Conservation (phyloP, 2,888 invertebrate species). For the Tiliacea aurago region DNA sequence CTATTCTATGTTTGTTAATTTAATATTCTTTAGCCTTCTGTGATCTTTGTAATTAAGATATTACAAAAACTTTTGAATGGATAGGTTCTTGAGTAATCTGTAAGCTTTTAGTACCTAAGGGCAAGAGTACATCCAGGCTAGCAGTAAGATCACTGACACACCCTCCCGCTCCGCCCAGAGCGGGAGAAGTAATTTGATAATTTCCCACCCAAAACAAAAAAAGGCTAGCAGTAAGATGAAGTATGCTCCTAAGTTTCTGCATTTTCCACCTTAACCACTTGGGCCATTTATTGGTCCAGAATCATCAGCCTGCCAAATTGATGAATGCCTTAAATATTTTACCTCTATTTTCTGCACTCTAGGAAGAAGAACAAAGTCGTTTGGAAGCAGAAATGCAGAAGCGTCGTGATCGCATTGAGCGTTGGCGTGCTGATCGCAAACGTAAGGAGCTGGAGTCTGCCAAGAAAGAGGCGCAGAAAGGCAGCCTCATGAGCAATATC, state of each 20-base stretch:
- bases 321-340: background rate
- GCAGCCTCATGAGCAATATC: conserved; percentile 91
- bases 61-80: background rate
- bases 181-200: too few relatives aligned
- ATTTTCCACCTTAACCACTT: background rate
- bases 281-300: background rate
- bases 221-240: background rate
- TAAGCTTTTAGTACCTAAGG: background rate
- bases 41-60: background rate
- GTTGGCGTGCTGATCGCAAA: conserved; percentile 98
- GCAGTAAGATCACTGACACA: too few relatives aligned
- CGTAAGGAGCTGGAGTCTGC: conserved; percentile 95
- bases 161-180: too few relatives aligned
- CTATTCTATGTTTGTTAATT: too few relatives aligned
- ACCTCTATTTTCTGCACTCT: background rate
- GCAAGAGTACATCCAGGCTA: background rate
- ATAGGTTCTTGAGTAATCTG: background rate
- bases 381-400: conserved; percentile 99
- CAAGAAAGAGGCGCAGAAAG: conserved; percentile 94
- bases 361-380: conserved; percentile 97
- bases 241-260: background rate
- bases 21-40: too few relatives aligned
- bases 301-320: background rate
- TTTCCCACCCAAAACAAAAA: too few relatives aligned
- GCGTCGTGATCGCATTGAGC: conserved; percentile 97